These are phyloP conservation scores for Horisme vitalbata DNA, from an alignment of 2,888 invertebrate species.

Conservation along the genomic window DNA sequence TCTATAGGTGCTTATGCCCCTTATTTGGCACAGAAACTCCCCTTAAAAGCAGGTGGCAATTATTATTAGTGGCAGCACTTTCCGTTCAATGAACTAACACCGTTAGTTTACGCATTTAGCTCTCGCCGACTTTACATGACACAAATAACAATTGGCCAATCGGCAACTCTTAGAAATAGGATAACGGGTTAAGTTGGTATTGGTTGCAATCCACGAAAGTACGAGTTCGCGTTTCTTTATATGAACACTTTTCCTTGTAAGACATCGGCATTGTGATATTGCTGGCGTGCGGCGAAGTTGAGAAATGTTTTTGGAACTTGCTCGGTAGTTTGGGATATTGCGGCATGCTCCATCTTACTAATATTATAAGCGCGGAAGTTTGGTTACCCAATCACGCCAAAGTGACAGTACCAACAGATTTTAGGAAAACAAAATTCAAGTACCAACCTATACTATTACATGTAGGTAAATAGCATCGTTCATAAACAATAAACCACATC, in stretches of 20 bases:
- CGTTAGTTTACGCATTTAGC: constrained; percentile 77
- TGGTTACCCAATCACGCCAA: too few species aligned
- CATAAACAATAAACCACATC: too few species aligned
- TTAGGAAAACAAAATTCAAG: too few species aligned
- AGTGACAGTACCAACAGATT: too few species aligned
- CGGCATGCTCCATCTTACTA: too few species aligned
- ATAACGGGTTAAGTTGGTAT: constrained; percentile 32
- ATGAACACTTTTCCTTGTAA: constrained; percentile 16
- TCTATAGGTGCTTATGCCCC: constrained; percentile 18
- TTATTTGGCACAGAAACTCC: constrained; percentile 51
- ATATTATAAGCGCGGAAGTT: too few species aligned
- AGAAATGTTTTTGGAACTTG: constrained; percentile 13
- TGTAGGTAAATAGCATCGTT: too few species aligned
- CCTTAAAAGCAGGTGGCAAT: constrained; percentile 67
- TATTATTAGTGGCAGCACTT: constrained; percentile 74
- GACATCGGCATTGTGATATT: constrained; percentile 14
- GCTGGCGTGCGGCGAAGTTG: constrained; percentile 11
- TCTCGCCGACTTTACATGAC: constrained; percentile 72
- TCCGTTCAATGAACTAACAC: constrained; percentile 77
- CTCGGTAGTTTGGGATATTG: constrained; percentile 5
- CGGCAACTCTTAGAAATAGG: constrained; percentile 51
- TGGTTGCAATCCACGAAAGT: constrained; percentile 18
- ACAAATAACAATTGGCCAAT: constrained; percentile 74
- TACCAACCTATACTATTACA: too few species aligned
- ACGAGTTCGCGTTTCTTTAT: constrained; percentile 15